A percentile compares a stretch with the other conserved stretches of the same genome.
Conservation (phyloP, 2,888 invertebrate genomes). For the Eristalis intricaria region DNA sequence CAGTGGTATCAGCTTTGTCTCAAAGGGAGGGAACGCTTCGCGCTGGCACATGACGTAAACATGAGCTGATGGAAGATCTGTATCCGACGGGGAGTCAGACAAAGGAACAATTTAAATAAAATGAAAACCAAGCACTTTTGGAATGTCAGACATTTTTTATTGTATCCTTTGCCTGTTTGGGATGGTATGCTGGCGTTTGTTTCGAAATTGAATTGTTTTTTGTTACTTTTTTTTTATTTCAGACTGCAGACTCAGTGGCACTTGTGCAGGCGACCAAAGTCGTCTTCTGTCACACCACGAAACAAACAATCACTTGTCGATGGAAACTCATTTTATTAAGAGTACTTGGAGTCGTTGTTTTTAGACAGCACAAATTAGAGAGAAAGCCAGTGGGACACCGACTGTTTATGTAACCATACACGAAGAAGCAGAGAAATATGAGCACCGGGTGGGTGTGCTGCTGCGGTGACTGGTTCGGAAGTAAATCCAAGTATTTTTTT, state of each 20-base stretch:
- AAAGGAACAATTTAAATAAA: neutral
- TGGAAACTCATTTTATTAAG: neutral
- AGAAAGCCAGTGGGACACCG: no score
- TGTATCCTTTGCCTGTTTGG: neutral
- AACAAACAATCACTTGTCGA: neutral
- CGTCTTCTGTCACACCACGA: neutral
- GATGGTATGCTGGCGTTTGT: neutral
- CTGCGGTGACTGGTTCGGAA: no score
- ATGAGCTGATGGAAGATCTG: neutral
- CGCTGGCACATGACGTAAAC: neutral
- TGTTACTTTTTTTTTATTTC: neutral
- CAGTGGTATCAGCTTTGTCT: neutral
- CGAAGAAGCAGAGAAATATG: no score
- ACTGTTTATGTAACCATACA: no score
- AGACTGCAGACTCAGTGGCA: neutral
- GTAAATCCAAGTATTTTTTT: no score
- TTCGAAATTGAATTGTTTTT: neutral
- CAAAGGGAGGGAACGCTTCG: neutral
- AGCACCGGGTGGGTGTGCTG: no score
- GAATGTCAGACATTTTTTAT: neutral
- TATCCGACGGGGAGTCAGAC: neutral
- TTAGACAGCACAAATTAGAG: no score
- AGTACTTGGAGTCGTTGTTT: neutral
- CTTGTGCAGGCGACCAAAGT: neutral
- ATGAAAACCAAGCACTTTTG: neutral